Evolutionary conservation across 2,797 vertebrate genomes (phyloP).

Genomic region (Sebastes umbrosus): DNA sequence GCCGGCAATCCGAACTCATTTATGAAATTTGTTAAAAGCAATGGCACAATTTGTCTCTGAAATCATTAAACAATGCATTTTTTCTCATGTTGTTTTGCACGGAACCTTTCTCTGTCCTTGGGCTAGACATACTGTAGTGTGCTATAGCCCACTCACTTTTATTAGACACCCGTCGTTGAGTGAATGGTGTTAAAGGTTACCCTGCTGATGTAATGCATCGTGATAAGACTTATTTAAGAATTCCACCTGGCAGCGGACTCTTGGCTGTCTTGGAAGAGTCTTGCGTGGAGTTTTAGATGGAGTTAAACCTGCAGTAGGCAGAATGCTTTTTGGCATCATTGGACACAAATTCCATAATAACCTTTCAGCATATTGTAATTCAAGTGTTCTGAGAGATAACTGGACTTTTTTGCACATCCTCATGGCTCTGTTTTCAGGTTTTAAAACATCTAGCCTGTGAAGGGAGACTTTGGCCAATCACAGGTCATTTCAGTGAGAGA

Average conservation of each 20-base stretch:
- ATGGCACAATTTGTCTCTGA: background rate
- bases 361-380: too few relatives aligned
- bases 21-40: background rate
- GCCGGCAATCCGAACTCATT: background rate
- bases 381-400: too few relatives aligned
- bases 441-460: too few relatives aligned
- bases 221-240: conserved; percentile 1
- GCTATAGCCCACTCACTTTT: conserved; percentile 12
- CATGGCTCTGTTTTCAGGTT: too few relatives aligned
- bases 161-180: background rate
- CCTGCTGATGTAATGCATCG: conserved; percentile 10
- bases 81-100: background rate
- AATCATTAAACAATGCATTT: background rate
- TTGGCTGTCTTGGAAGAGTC: background rate
- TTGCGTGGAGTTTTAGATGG: background rate
- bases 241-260: background rate
- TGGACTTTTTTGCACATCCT: too few relatives aligned
- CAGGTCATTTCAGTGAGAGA: too few relatives aligned
- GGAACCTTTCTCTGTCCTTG: conserved; percentile 1
- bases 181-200: conserved; percentile 14
- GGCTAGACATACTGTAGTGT: background rate
- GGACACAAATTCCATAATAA: too few relatives aligned
- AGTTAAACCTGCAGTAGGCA: background rate
- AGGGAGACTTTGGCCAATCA: too few relatives aligned
- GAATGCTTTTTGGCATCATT: too few relatives aligned